phyloP scores from a whole-genome alignment of 2,797 vertebrate species.

The Hypotaenidia philippensis region DNA sequence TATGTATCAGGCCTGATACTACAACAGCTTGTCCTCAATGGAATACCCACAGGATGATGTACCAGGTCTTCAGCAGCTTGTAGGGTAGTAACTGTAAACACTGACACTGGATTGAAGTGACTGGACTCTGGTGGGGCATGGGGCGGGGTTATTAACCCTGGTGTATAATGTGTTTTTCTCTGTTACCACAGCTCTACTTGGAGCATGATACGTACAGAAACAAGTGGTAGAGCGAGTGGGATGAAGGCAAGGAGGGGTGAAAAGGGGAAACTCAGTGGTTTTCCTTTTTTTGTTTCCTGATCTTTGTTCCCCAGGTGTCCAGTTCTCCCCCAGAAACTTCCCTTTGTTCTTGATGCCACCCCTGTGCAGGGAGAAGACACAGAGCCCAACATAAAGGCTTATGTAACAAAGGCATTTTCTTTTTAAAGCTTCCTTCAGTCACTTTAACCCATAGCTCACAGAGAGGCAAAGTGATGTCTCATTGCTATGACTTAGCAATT shows the following conservation, averaged over 20 bases:
- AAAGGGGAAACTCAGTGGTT: neutral
- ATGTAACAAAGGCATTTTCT: accelerated
- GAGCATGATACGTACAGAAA: neutral
- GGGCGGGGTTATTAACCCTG: neutral
- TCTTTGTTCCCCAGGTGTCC: neutral
- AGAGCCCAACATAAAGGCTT: neutral
- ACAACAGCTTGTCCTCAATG: neutral
- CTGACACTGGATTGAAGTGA: neutral
- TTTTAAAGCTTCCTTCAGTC: neutral
- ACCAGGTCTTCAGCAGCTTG: neutral
- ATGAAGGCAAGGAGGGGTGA: neutral
- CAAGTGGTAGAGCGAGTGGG: neutral
- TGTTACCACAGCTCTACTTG: neutral
- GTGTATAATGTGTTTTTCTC: neutral
- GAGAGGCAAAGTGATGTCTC: neutral
- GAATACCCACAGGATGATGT: neutral
- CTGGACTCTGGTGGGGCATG: too few relatives aligned
- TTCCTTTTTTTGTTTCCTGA: neutral
- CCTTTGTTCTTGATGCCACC: neutral
- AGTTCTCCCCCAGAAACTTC: too few relatives aligned
- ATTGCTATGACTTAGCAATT: neutral
- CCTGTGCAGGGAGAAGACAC: neutral
- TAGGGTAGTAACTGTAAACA: neutral
- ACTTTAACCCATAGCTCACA: neutral
- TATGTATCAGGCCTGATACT: neutral